A percentile compares a stretch with the other conserved stretches of the same genome.
Evolutionary conservation across 2,888 invertebrate species (phyloP).

Genomic region (Thyatira batis): DNA sequence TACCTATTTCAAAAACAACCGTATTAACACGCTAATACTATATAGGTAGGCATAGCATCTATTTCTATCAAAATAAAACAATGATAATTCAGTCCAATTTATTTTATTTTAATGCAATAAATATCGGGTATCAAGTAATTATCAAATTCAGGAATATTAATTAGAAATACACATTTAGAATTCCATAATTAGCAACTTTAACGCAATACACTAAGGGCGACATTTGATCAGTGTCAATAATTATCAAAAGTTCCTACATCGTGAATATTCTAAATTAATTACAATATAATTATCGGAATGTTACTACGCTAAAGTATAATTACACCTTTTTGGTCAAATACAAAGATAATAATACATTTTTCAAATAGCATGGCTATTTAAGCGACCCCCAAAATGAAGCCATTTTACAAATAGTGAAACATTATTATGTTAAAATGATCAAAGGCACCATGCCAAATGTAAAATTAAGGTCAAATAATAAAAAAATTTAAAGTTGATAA

Average conservation of each 20-base stretch:
- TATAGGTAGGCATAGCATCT: not conserved
- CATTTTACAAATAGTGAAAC: not conserved
- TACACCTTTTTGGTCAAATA: too few species aligned
- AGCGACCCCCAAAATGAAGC: not conserved
- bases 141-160: constrained; percentile 21
- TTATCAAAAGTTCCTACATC: not conserved
- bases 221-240: not conserved
- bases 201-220: not conserved
- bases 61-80: constrained; percentile 32
- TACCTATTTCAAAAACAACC: too few species aligned
- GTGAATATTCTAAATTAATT: not conserved
- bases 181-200: constrained; percentile 19
- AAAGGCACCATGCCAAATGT: not conserved
- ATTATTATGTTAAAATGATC: not conserved
- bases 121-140: constrained; percentile 27
- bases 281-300: not conserved
- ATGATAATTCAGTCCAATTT: constrained; percentile 39
- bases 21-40: not conserved
- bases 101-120: constrained; percentile 42
- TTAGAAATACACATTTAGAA: constrained; percentile 8
- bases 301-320: not conserved
- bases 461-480: not conserved
- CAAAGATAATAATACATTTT: not conserved
- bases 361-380: not conserved
- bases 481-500: not conserved